Percentiles rank a stretch among this genome's conserved stretches.
phyloP scores from a whole-genome alignment of 2,113 vertebrate genomes.

The Miniopterus natalensis region DNA sequence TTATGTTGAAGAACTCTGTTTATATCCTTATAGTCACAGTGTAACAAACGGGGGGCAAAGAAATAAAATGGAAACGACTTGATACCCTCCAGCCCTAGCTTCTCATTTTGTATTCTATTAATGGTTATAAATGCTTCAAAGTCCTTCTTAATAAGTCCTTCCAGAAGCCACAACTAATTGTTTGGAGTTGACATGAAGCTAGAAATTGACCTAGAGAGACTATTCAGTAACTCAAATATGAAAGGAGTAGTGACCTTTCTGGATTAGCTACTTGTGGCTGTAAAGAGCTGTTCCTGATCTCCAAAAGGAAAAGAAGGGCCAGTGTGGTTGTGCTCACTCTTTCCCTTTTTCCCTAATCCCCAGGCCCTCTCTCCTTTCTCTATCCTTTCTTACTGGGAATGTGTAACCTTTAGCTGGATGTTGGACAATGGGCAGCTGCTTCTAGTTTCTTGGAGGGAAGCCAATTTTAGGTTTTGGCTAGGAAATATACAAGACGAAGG shows the following conservation, averaged over 20 bases:
- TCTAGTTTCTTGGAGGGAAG: conserved; percentile 23
- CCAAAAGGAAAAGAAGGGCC: neutral
- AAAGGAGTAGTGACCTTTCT: neutral
- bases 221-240: neutral
- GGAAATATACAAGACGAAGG: neutral
- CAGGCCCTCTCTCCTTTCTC: neutral
- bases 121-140: conserved; percentile 33
- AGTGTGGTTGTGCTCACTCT: neutral
- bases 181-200: conserved; percentile 10
- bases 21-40: neutral
- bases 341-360: neutral
- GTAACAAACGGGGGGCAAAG: neutral
- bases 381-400: neutral
- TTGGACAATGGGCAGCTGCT: neutral
- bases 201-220: conserved; percentile 35
- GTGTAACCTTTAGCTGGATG: conserved; percentile 25
- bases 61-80: conserved; percentile 50
- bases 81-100: neutral
- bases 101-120: conserved; percentile 40
- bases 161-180: conserved; percentile 45
- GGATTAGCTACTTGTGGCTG: neutral
- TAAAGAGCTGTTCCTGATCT: neutral
- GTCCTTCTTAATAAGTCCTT: conserved; percentile 6
- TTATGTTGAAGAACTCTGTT: conserved; percentile 9
- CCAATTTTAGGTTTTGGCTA: conserved; percentile 34